These are phyloP conservation scores for Coleophora flavipennella DNA, from an alignment of 2,888 invertebrate genomes.

Conservation along the genomic window DNA sequence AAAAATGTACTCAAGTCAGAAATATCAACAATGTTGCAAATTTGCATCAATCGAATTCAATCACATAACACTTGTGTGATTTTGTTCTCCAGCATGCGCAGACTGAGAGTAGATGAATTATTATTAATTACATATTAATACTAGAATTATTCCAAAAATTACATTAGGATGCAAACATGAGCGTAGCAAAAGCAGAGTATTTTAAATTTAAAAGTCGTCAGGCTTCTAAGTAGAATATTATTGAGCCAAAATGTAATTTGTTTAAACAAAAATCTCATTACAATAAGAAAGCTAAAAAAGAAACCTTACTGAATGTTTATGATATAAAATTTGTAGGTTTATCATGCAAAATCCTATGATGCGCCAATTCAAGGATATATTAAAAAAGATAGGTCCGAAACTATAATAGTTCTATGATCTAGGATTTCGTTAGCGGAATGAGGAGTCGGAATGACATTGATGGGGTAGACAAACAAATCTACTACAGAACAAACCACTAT, in stretches of 20 bases:
- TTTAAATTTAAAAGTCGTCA: slow-evolving; percentile 28
- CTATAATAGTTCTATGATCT: slow-evolving; percentile 22
- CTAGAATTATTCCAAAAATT: slow-evolving; percentile 29
- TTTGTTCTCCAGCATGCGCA: slow-evolving; percentile 52
- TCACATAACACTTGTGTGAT: slow-evolving; percentile 8
- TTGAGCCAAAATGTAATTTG: slow-evolving; percentile 67
- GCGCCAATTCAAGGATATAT: slow-evolving; percentile 17
- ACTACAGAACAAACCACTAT: slow-evolving; percentile 34
- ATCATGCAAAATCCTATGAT: slow-evolving; percentile 24
- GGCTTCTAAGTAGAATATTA: slow-evolving; percentile 52
- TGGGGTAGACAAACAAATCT: slow-evolving; percentile 40
- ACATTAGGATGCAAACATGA: slow-evolving; percentile 41
- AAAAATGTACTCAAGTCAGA: slow-evolving; percentile 19
- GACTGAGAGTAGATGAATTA: slow-evolving; percentile 32
- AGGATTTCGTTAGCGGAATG: slow-evolving; percentile 28
- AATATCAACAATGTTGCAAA: slow-evolving; percentile 18
- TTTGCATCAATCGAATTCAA: slow-evolving; percentile 16
- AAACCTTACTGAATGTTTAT: slow-evolving; percentile 12
- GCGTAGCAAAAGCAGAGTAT: slow-evolving; percentile 45
- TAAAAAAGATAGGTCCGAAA: slow-evolving; percentile 16
- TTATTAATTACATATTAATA: slow-evolving; percentile 22
- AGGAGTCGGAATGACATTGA: slow-evolving; percentile 36
- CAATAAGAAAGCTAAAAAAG: slow-evolving; percentile 22
- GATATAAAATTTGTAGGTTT: slow-evolving; percentile 13
- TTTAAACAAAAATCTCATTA: slow-evolving; percentile 32